These are phyloP conservation scores for Thalassarche chlororhynchos DNA, from an alignment of 2,113 vertebrate genomes.

Conservation along the genomic window DNA sequence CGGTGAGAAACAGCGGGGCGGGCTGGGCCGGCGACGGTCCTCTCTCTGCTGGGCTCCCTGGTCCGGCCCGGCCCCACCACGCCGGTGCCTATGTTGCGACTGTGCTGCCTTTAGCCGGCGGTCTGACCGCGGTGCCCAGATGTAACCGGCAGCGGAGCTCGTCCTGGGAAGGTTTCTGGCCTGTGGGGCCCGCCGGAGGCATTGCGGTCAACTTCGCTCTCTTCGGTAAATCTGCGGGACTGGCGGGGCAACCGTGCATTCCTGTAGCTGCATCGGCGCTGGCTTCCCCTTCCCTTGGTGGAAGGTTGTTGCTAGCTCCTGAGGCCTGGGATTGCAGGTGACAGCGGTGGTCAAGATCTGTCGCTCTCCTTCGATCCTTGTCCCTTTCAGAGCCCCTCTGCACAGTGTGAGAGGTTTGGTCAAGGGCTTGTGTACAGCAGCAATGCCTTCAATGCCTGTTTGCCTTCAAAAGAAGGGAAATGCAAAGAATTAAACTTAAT, in stretches of 20 bases:
- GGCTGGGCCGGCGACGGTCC: neutral
- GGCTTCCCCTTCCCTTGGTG: neutral
- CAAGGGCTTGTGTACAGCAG: no score
- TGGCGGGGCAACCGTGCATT: fast-evolving
- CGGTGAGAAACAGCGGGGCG: no score
- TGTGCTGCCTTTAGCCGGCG: neutral
- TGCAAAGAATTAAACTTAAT: neutral
- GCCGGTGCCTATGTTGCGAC: neutral
- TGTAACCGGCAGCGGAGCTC: no score
- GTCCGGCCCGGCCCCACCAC: no score
- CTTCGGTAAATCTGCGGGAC: neutral
- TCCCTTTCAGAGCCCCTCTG: no score
- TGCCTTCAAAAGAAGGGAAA: neutral
- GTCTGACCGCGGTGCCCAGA: neutral
- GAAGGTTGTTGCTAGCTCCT: no score
- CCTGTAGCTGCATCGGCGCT: no score
- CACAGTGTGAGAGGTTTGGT: neutral
- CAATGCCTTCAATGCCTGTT: neutral
- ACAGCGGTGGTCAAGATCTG: neutral
- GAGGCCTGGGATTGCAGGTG: no score
- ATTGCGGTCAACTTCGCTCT: fast-evolving
- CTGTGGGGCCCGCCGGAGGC: neutral
- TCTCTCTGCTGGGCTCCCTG: neutral
- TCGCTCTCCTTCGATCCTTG: no score
- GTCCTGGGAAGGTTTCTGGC: no score